Base-by-base conservation (phyloP, 1,140 invertebrate species). In the Drosophila ficusphila region DNA sequence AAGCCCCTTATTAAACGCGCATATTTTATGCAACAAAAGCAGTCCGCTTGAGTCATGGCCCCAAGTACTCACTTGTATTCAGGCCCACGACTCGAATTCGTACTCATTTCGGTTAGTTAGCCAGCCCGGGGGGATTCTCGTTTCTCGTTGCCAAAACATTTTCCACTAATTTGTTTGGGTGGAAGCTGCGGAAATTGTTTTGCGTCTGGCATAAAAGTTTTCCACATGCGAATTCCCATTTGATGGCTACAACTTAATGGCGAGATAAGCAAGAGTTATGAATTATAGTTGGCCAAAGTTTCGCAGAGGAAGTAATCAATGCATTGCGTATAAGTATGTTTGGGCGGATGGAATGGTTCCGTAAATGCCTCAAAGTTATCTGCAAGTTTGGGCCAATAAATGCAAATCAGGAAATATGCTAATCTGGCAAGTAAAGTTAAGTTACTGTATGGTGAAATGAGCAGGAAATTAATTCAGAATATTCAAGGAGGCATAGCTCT, bases 1-100 rank as follows among this genome's bases (percentile, higher is more conserved):
- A 61, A 23, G 36, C 16, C 61, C 61, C 81, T 85, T 85, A 86
- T 85, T 85, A 85, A 85, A 85, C 81, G 82, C 81, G 81, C 82
- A 85, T 85, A 86, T 85, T 81, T 85, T 81, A 85, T 86, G 81
- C 78, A 82, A 73, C 54, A 65, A 67, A 67, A 29, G 46, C 56
- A 62, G 27, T 14, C 38, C 60, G 57, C 61, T 25, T 47, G 42
- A 64, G 65, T 41, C 51, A 70, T 47, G 64, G 34, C 39, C 27
- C 56, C 31, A 39, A 51, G 39, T 46, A 71, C 46, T 71, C 70
- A 67, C 54, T 70, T 25, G 65, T 27, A 71, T 19, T 70, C 75
- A 70, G 61, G 25, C 27, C 47, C 67, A 58, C 19, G 38, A 58
- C 54, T 51, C 69, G 39, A 29, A 72, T 52, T 52, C 47, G 47